Evolutionary conservation across 2,888 invertebrate genomes (phyloP).

Genomic region (Druceiella hillmani): DNA sequence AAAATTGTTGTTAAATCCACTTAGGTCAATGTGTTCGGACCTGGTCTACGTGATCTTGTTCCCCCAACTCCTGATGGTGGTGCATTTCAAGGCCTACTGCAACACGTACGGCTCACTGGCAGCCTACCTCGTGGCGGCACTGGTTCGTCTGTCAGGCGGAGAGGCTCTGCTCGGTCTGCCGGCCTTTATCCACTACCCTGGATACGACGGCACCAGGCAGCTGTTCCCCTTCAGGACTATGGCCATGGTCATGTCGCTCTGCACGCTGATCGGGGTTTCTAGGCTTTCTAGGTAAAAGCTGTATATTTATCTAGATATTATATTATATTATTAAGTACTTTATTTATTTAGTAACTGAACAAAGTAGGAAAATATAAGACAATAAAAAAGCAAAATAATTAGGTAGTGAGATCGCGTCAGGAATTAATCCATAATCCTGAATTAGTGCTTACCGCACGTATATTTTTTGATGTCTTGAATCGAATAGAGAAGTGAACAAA

Average conservation of each 20-base stretch:
- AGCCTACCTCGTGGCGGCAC: slow-evolving; percentile 79
- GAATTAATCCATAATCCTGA: no score
- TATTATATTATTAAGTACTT: neutral
- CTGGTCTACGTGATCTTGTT: slow-evolving; percentile 98
- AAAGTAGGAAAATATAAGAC: no score
- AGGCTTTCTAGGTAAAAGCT: slow-evolving; percentile 66
- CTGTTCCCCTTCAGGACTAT: slow-evolving; percentile 95
- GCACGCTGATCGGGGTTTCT: slow-evolving; percentile 75
- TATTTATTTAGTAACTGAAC: no score
- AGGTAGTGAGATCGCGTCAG: no score
- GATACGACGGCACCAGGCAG: slow-evolving; percentile 71
- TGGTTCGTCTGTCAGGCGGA: slow-evolving; percentile 78
- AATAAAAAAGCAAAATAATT: no score
- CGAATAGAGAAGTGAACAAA: no score
- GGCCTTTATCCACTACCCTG: slow-evolving; percentile 82
- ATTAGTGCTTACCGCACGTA: no score
- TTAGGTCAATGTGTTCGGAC: slow-evolving; percentile 98
- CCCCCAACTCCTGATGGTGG: slow-evolving; percentile 96
- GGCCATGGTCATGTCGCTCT: slow-evolving; percentile 84
- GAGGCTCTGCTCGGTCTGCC: slow-evolving; percentile 80
- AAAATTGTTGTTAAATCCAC: no score
- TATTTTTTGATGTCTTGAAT: no score
- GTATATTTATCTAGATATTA: neutral
- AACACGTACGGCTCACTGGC: slow-evolving; percentile 96
- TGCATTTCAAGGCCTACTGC: slow-evolving; percentile 89